Conservation (phyloP, 2,113 vertebrate genomes). For the Petroica traversi region DNA sequence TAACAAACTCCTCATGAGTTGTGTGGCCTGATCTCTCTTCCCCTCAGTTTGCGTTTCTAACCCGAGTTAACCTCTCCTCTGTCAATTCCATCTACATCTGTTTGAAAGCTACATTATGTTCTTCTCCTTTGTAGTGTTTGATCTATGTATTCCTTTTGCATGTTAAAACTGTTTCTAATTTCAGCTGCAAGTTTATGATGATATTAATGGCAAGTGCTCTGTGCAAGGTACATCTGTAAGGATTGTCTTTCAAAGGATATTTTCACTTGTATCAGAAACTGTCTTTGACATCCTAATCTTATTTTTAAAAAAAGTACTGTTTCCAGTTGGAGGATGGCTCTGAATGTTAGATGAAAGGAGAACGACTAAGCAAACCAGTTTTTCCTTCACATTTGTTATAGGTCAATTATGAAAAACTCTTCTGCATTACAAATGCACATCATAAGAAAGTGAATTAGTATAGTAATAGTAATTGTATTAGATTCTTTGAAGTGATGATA, state of each 20-base stretch:
- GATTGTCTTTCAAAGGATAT: constrained; percentile 22
- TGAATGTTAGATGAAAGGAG: not conserved
- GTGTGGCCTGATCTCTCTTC: not conserved
- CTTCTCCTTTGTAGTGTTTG: constrained; percentile 30
- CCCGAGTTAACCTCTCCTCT: not conserved
- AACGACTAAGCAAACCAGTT: not conserved
- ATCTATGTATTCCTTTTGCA: constrained; percentile 12
- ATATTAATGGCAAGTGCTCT: constrained; percentile 35
- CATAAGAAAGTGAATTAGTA: not conserved
- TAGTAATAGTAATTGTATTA: constrained; percentile 9
- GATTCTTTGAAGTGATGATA: not conserved
- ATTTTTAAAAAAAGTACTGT: not conserved
- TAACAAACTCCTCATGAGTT: not conserved
- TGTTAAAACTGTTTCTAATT: constrained; percentile 42
- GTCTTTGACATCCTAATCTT: not conserved
- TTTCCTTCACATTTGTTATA: not conserved
- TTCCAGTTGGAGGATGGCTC: not conserved
- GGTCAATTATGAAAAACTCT: constrained; percentile 4
- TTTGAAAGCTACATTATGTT: constrained; percentile 31
- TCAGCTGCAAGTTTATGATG: constrained; percentile 18
- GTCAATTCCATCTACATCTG: not conserved
- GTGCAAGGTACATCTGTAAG: not conserved
- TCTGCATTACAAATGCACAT: not conserved
- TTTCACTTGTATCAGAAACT: constrained; percentile 1
- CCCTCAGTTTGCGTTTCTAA: not conserved